Evolutionary conservation across 1,140 invertebrate genomes (phyloP), one percentile per base, ranked within the genome.

Genomic region (Pomacea maculata): DNA sequence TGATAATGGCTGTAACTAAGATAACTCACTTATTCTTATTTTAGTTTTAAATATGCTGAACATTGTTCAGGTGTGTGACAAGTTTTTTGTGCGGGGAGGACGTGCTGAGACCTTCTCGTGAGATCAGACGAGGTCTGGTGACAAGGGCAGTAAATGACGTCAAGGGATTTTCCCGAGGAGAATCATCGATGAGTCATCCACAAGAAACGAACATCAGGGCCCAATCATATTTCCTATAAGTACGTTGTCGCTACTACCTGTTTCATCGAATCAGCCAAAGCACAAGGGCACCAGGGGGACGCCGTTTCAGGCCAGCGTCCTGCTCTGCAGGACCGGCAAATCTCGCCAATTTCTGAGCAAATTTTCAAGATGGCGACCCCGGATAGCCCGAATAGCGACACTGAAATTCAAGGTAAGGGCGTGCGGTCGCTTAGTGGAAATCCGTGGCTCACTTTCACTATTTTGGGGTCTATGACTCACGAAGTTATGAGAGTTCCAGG

Each of bases 161-260:
- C 88, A 89, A 86, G 86, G 87, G 87, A 88, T 88, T 88, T 89
- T 89, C 88, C 88, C 88, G 83, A 86, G 83, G 86, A 87, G 86
- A 84, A 85, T 87, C 85, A 85, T 86, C 84, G 88, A 89, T 89
- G 88, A 89, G 88, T 89, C 88, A 89, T 89, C 84, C 75, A 85
- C 77, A 86, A 89, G 86, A 87, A 89, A 87, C 87, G 88, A 88
- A 87, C 84, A 83, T 86, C 86, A 84, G 84, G 80, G 82, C 79
- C 83, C 83, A 86, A 84, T 86, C 84, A 84, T 79, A 83, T 83
- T 84, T 85, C 82, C 83, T 83, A 85, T 86, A 83, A 83, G 78
- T 82, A 81, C 78, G 85, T 82, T 81, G 80, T 83, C 71, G 76
- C 81, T 84, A 82, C 87, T 79, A 83, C 80, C 82, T 81, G 83